Evolutionary conservation across 1,140 invertebrate genomes (phyloP).

Genomic region (Ips typographus): DNA sequence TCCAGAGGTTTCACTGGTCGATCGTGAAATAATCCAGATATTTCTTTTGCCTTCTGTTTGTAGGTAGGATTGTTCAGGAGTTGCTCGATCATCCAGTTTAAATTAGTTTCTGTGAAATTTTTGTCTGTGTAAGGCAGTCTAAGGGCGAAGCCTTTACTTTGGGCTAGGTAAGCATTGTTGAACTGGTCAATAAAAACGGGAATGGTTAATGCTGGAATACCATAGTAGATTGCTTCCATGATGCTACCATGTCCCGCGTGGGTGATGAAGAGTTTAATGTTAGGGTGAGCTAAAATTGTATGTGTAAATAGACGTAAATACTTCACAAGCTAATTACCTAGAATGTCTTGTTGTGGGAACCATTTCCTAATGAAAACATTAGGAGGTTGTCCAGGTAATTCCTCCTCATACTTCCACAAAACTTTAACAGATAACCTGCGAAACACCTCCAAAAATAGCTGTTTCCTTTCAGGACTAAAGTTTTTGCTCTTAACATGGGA

Average conservation of each 20-base stretch:
- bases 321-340: constrained; percentile 50
- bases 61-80: constrained; percentile 39
- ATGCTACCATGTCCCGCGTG: constrained; percentile 62
- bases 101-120: constrained; percentile 36
- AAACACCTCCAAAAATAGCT: constrained; percentile 52
- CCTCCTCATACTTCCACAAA: constrained; percentile 60
- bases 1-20: constrained; percentile 58
- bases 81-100: constrained; percentile 27
- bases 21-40: constrained; percentile 59
- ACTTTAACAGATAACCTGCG: constrained; percentile 53
- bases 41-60: constrained; percentile 49
- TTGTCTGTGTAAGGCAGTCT: constrained; percentile 11
- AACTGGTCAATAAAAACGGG: constrained; percentile 67
- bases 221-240: constrained; percentile 69
- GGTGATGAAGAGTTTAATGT: constrained; percentile 39
- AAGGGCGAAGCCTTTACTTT: constrained; percentile 54
- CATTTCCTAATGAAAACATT: constrained; percentile 56
- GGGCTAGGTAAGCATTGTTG: constrained; percentile 56
- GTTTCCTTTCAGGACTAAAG: constrained; percentile 46
- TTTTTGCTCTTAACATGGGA: constrained; percentile 51
- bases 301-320: not conserved
- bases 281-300: constrained; percentile 37
- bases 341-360: constrained; percentile 64
- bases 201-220: constrained; percentile 68
- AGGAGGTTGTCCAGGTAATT: constrained; percentile 52